Evolutionary conservation across 2,888 invertebrate genomes (phyloP), one percentile per base, ranked within the genome.

Genomic region (Dynastes hyllus): DNA sequence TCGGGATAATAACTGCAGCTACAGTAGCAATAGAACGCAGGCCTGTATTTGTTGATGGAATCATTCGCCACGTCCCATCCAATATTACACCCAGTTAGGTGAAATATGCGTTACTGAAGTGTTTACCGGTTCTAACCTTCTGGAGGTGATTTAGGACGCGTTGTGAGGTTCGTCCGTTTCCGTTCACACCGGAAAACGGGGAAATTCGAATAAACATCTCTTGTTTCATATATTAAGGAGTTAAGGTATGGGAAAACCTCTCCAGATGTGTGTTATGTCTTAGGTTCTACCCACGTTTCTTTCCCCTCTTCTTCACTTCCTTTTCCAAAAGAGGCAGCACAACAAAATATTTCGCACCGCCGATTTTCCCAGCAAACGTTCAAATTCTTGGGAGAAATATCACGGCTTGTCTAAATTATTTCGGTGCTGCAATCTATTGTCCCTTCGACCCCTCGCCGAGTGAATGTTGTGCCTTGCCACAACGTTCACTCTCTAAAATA

Each of bases 181-280:
- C 40, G 55, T 55, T 71, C 58, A 58, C 40, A 40, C 40, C 8
- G 22, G 40, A 73, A 40, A 73, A 73, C 32, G 40, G 73, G 22
- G 73, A 73, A 73, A 73, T 58, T 73, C 73, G 73, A 61, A 73
- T 73, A 73, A 58, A 73, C 73, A 73, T 73, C 73, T 73, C 73
- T 73, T 73, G 73, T 73, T 73, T 73, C 73, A 9, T 58, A 16
- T 27, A n/a, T 6, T 40, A 40, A 58, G 37, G 58, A 37, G 58
- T 71, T 58, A 71, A 45, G 8, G 45, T 45, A 73, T 40, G 58
- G 58, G 37, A 45, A 40, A 37, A 3, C 37, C 71, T 73, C 69
- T 50, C 55, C 11, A 16, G 40, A 37, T 73, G 58, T 61, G 16
- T 58, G 40, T 40, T 73, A 8, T 40, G 22, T 40, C 58, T 16